Base-by-base conservation (phyloP, 2,797 vertebrate genomes). In the Simalia tracyae region DNA sequence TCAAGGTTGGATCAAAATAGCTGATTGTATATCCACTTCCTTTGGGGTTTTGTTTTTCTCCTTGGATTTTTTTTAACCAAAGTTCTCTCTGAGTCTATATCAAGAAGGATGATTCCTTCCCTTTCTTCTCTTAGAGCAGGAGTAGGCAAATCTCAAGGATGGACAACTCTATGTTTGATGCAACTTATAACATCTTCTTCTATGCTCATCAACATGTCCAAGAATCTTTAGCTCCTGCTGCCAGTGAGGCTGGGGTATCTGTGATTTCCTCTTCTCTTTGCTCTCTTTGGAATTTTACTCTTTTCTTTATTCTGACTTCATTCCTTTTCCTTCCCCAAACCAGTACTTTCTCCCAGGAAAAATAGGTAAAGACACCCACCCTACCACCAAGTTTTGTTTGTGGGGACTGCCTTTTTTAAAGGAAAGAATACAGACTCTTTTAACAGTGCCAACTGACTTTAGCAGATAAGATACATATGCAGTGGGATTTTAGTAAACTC, bases 401-500 rank as follows among this genome's bases (percentile, higher is more conserved):
- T 26, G 26, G 87, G 92, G 59, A 84, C 66, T 88, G 42, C 24
- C 87, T 22, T 87, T 93, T 95, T 94, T 86, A 92, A 92, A 92
- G 90, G 14, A 89, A 91, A 89, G 60, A 91, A 91, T 59, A 57
- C 68, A 15, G 89, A 66, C 85, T 95, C 87, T 90, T 95, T 76
- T 91, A 91, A 89, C 87, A 87, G 88, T 2, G 4, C 63, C 84
- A 94, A 92, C 94, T 95, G 92, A 93, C 81, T 84, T 59, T 59
- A 87, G 86, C 28, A 92, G 94, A 96, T 94, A 96, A 94, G 91
- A 93, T 81, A 66, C 5, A 9, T 0, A 42, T 59, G 91, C 87
- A 90, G 0, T 93, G 87, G 89, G 92, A 42, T 36, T 57, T 46
- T 89, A 87, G 91, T 86, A 93, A 86, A 24, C 64, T 87, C 91